A percentile compares a stretch with the other conserved stretches of the same genome.
phyloP scores from a whole-genome alignment of 2,113 vertebrate genomes.

The Phalacrocorax brasilianus region DNA sequence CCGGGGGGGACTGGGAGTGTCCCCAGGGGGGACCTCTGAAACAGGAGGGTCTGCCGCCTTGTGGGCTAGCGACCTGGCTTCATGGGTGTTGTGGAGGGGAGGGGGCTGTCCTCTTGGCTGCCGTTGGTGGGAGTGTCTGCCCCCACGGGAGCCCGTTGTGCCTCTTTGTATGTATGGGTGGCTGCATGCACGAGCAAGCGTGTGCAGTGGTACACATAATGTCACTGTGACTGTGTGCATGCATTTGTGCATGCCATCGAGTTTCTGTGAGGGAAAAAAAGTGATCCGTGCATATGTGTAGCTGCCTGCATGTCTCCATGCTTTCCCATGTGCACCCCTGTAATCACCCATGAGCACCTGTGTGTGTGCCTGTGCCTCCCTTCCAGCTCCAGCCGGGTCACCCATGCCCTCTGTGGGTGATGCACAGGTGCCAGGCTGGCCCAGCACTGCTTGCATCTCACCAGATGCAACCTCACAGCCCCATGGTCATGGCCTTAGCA shows the following conservation, averaged over 20 bases:
- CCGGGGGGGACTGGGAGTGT: too few species aligned
- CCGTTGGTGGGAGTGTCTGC: fast-evolving
- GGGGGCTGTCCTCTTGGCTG: not conserved
- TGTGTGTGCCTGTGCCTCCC: fast-evolving
- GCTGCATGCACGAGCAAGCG: fast-evolving
- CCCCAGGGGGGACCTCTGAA: too few species aligned
- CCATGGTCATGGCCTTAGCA: fast-evolving
- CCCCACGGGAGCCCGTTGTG: fast-evolving
- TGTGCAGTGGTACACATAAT: fast-evolving
- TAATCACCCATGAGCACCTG: fast-evolving
- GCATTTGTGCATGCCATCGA: fast-evolving
- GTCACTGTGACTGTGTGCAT: fast-evolving
- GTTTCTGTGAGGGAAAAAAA: too few species aligned
- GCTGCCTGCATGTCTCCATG: fast-evolving
- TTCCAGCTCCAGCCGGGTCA: not conserved
- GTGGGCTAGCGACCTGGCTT: too few species aligned
- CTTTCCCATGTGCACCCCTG: not conserved
- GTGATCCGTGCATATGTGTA: fast-evolving
- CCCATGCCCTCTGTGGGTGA: not conserved
- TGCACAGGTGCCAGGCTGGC: not conserved
- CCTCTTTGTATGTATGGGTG: fast-evolving
- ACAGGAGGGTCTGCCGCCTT: not conserved
- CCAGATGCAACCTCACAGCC: not conserved
- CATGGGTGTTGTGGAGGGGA: not conserved
- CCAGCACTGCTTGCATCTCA: fast-evolving